Evolutionary conservation across 2,797 vertebrate genomes (phyloP), one percentile per base, ranked within the genome.

Genomic region (Liasis olivaceus): DNA sequence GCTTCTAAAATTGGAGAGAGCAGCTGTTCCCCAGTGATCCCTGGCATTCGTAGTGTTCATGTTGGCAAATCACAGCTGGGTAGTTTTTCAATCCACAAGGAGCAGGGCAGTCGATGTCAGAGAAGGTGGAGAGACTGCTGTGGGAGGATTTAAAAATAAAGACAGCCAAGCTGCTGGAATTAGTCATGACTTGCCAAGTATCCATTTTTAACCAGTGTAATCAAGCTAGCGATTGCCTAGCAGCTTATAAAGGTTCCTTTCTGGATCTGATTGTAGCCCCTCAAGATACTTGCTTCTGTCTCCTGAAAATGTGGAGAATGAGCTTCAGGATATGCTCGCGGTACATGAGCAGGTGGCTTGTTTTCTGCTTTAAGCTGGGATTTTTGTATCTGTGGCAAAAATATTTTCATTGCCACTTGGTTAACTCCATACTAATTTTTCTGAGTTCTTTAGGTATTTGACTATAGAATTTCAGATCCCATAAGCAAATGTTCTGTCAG

Each of bases 131-230:
- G 12, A 26, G 66, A 13, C 4, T 22, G 86, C 72, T 88, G 93
- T 59, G 69, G 66, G 84, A 20, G 31, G 85, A 91, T 95, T 96
- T 97, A 97, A 97, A 97, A 97, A 97, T 96, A 97, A 96, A 96
- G 85, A 89, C 84, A 69, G 77, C 59, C 89, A 88, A 58, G 84
- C 92, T 90, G 93, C 90, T 96, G 91, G 88, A 93, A 85, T 51
- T 60, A 93, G 90, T 69, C 84, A 87, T 6, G n/a, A 31, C 85
- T 56, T 91, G 90, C 42, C 77, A 89, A 91, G 86, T 86, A 94
- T 88, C 89, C 92, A 84, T 93, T 88, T 93, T 93, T 90, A 90
- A 93, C 89, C 89, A n/a, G 1, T 84, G 58, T 88, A 88, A 93
- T 93, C 89, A 84, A 90, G 92, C 59, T 51, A 66, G 85, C 85